A percentile compares a stretch with the other conserved stretches of the same genome.
These are phyloP conservation scores for Dyspetes luteomarginatus DNA, from an alignment of 2,888 invertebrate genomes.

Conservation along the genomic window DNA sequence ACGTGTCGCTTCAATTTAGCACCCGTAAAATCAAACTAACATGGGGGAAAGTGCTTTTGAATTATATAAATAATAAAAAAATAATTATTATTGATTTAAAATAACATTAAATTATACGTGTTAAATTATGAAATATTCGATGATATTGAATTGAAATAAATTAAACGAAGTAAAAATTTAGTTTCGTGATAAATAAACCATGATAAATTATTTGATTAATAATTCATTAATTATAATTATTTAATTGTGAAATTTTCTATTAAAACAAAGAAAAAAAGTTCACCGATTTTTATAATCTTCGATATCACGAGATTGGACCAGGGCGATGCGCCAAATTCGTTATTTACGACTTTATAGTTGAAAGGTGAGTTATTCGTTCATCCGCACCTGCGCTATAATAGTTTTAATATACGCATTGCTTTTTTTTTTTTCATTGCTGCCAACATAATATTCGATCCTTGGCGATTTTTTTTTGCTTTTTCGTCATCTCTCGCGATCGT, in stretches of 20 bases:
- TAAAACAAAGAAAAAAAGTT: not conserved
- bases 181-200: too few relatives aligned
- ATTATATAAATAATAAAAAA: too few relatives aligned
- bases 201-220: not conserved
- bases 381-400: constrained; percentile 28
- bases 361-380: constrained; percentile 50
- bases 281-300: not conserved
- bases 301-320: not conserved
- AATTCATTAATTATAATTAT: not conserved
- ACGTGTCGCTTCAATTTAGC: too few relatives aligned
- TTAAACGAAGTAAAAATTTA: too few relatives aligned
- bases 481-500: constrained; percentile 14
- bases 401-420: not conserved
- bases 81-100: too few relatives aligned
- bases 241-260: not conserved
- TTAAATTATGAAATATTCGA: too few relatives aligned
- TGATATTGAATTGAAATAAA: too few relatives aligned
- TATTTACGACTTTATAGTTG: constrained; percentile 11
- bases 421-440: constrained; percentile 6
- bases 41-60: too few relatives aligned
- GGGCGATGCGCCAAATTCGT: not conserved
- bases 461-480: not conserved
- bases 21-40: too few relatives aligned
- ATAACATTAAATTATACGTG: too few relatives aligned
- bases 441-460: not conserved